Base-by-base conservation (phyloP, 2,797 vertebrate species). In the Schizopygopsis malacanthus region DNA sequence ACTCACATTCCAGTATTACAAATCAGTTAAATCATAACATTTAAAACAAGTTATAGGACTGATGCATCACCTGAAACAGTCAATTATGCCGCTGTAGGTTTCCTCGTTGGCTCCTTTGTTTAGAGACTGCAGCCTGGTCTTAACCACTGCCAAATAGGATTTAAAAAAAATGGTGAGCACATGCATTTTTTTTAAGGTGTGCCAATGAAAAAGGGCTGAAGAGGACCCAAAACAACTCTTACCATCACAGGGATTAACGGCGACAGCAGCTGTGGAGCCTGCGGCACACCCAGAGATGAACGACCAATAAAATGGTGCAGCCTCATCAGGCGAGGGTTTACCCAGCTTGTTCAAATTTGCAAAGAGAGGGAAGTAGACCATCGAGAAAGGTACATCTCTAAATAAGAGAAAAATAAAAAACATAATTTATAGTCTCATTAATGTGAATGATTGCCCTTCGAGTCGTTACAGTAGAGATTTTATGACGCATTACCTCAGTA, bases 241-340 rank as follows among this genome's bases (percentile, higher is more conserved):
- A 96, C 96, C 96, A 83, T 97, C 96, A 91, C 94, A 96, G 63
- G 96, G 96, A 91, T 96, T 97, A 25, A 97, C 96, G 0, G 93
- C 91, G 80, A 97, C 94, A 1, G 96, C 96, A 72, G 96, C 96
- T 0, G 91, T 91, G 2, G 95, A 96, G 28, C 96, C 96, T 3
- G 96, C 96, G 1, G 75, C 84, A 65, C 96, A 96, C 73, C 96
- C 96, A 0, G 96, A 94, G 5, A 96, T 69, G 90, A 97, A 97
- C 0, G 96, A 96, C 95, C 96, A 96, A 70, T 95, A 94, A 87
- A 96, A 95, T 2, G 96, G 96, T 0, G 93, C 93, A 0, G 93
- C 83, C 54, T 82, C 91, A 3, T 93, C 91, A 0, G 91, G 89
- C 7, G 93, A 90, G 5, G 92, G 92, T 86, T 94, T 91, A 4